phyloP scores from a whole-genome alignment of 2,113 vertebrate genomes.

The Galemys pyrenaicus region DNA sequence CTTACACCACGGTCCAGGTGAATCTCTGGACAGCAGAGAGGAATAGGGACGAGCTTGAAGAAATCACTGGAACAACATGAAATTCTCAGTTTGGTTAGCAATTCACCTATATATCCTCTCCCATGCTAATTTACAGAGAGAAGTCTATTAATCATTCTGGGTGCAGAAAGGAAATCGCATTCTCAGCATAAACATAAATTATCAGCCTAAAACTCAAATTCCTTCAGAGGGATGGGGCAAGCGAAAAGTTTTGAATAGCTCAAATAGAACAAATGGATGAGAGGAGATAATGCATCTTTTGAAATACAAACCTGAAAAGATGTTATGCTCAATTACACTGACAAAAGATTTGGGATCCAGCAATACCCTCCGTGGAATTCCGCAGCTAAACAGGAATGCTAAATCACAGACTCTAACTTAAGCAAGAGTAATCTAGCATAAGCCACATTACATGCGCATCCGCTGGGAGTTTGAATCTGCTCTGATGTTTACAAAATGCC shows the following conservation, averaged over 20 bases:
- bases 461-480: slow-evolving; percentile 60
- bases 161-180: slow-evolving; percentile 77
- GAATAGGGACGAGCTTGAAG: slow-evolving; percentile 60
- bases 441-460: slow-evolving; percentile 52
- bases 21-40: background rate
- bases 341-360: slow-evolving; percentile 87
- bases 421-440: slow-evolving; percentile 81
- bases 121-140: slow-evolving; percentile 82
- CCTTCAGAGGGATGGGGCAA: slow-evolving; percentile 73
- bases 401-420: slow-evolving; percentile 83
- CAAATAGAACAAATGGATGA: slow-evolving; percentile 81
- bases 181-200: slow-evolving; percentile 88
- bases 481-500: slow-evolving; percentile 69
- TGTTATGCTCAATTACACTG: slow-evolving; percentile 87
- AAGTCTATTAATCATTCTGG: slow-evolving; percentile 85
- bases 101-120: slow-evolving; percentile 81
- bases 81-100: slow-evolving; percentile 82
- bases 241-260: slow-evolving; percentile 81
- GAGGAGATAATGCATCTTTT: slow-evolving; percentile 84
- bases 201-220: slow-evolving; percentile 83
- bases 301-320: slow-evolving; percentile 86
- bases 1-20: background rate
- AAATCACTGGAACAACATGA: slow-evolving; percentile 74
- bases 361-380: slow-evolving; percentile 82
- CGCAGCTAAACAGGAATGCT: slow-evolving; percentile 82